phyloP scores from a whole-genome alignment of 2,797 vertebrate species.

The Gymnoscopelus microlampas region DNA sequence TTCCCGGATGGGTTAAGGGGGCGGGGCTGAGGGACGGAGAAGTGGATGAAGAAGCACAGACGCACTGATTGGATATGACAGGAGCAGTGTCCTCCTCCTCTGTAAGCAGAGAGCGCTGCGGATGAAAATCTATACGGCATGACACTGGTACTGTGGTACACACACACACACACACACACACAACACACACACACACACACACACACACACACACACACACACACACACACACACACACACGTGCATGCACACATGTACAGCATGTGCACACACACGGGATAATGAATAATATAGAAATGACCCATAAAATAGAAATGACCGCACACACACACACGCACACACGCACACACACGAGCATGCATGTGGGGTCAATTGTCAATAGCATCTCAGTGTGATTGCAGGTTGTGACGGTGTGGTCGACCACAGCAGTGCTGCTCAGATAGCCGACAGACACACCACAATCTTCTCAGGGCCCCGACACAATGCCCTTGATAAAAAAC shows the following conservation, averaged over 20 bases:
- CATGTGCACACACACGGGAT: too few species aligned
- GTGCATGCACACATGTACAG: not conserved
- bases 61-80: constrained; percentile 80
- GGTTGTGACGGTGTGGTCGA: too few species aligned
- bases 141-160: constrained; percentile 49
- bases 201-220: not conserved
- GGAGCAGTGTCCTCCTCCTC: constrained; percentile 71
- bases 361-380: not conserved
- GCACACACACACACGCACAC: constrained; percentile 1
- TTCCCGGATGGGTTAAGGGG: constrained; percentile 22
- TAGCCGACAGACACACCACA: too few species aligned
- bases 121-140: constrained; percentile 85
- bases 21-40: constrained; percentile 48
- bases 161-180: constrained; percentile 8
- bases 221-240: constrained; percentile 3
- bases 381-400: too few species aligned
- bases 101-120: constrained; percentile 69
- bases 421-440: too few species aligned
- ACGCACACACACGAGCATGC: constrained; percentile 5
- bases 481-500: too few species aligned
- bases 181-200: not conserved
- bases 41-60: constrained; percentile 75
- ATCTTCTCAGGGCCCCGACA: too few species aligned
- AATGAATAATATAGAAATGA: too few species aligned
- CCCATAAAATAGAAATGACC: too few species aligned